Percentiles rank a stretch among this genome's conserved stretches.
Evolutionary conservation across 1,140 invertebrate genomes (phyloP).

Genomic region (Metaphire vulgaris): DNA sequence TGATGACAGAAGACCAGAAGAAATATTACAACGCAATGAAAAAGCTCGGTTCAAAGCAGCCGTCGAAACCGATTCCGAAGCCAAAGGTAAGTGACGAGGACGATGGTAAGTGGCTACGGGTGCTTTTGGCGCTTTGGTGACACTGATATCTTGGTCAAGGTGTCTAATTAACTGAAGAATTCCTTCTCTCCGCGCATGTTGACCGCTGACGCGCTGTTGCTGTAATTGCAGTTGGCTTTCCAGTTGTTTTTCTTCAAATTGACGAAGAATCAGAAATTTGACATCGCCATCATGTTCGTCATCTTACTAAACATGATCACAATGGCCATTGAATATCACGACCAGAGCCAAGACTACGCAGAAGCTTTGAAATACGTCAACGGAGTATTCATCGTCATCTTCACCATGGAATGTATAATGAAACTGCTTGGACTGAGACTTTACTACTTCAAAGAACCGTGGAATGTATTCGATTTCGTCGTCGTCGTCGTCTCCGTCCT

Average conservation of each 20-base stretch:
- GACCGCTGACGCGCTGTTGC: neutral
- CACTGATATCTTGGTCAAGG: neutral
- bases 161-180: neutral
- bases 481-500: constrained; percentile 82
- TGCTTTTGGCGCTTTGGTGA: neutral
- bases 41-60: constrained; percentile 97
- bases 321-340: constrained; percentile 95
- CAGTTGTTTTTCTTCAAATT: constrained; percentile 95
- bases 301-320: constrained; percentile 97
- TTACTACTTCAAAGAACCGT: constrained; percentile 89
- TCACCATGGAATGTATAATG: constrained; percentile 91
- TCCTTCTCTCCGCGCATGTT: neutral
- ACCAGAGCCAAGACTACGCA: constrained; percentile 74
- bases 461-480: constrained; percentile 92
- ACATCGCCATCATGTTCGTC: constrained; percentile 98
- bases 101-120: neutral
- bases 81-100: constrained; percentile 57
- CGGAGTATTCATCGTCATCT: constrained; percentile 95
- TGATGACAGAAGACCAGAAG: constrained; percentile 99
- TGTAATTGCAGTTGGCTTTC: constrained; percentile 72
- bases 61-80: constrained; percentile 91
- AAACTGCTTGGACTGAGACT: constrained; percentile 87
- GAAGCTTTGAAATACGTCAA: constrained; percentile 79
- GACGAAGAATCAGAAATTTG: constrained; percentile 96
- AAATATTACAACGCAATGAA: constrained; percentile 99